Evolutionary conservation across 2,888 invertebrate genomes (phyloP).

Genomic region (Muschampia plurimacula): DNA sequence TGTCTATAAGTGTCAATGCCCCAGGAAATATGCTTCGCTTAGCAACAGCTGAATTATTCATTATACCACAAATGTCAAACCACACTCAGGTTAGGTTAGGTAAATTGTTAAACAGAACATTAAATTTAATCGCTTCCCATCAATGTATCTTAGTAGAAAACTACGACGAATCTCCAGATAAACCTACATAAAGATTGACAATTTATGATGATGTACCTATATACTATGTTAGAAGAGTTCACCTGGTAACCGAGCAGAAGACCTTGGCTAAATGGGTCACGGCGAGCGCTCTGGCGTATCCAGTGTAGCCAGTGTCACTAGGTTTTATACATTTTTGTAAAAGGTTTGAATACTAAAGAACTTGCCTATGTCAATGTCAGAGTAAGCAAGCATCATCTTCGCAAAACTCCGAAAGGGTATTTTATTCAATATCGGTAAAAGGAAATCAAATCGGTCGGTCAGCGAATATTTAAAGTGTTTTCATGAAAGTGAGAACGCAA

Average conservation of each 20-base stretch:
- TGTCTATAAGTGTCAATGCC: no score
- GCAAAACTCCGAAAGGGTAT: neutral
- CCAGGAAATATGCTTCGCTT: no score
- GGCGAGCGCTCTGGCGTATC: constrained; percentile 15
- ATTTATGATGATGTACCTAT: neutral
- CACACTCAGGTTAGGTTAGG: no score
- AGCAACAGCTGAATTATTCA: no score
- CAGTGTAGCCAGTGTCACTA: constrained; percentile 2
- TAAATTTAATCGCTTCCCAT: no score
- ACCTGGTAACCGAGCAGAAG: constrained; percentile 7
- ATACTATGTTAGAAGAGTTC: neutral
- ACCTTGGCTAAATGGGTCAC: constrained; percentile 21
- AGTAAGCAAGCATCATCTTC: neutral
- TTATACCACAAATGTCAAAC: no score
- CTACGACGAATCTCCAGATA: neutral
- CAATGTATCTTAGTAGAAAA: no score
- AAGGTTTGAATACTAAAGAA: neutral
- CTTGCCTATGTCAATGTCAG: neutral
- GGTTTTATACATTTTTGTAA: neutral
- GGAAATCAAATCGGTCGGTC: no score
- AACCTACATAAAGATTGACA: no score
- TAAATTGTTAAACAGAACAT: no score
- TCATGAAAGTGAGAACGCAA: neutral
- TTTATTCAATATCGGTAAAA: no score
- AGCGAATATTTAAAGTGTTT: neutral